These are phyloP conservation scores for Phallusia fumigata DNA, from an alignment of 23 tunicate genomes.

Conservation along the genomic window DNA sequence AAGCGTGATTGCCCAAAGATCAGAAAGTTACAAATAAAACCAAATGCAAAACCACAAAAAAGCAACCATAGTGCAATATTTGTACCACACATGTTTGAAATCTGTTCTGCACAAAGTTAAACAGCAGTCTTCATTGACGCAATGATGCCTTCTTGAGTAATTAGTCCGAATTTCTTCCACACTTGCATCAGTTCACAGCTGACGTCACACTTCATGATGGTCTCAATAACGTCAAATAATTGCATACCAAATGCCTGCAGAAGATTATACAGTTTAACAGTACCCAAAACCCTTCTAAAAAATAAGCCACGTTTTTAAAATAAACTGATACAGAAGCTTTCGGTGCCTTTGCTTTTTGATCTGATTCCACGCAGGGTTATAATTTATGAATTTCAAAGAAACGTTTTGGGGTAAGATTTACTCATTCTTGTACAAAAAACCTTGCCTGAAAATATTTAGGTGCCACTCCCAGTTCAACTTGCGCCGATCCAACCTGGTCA, in stretches of 20 bases:
- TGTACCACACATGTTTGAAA: neutral
- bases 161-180: neutral
- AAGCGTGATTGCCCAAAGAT: too few relatives aligned
- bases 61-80: too few relatives aligned
- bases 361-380: too few relatives aligned
- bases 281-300: too few relatives aligned
- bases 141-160: neutral
- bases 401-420: too few relatives aligned
- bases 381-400: too few relatives aligned
- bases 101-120: neutral
- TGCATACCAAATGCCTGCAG: neutral
- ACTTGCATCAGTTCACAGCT: conserved; percentile 4
- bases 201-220: neutral
- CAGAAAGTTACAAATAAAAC: too few relatives aligned
- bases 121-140: neutral
- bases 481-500: neutral
- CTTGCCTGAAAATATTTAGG: neutral
- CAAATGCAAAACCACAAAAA: too few relatives aligned
- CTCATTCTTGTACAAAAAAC: neutral
- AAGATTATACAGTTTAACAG: too few relatives aligned
- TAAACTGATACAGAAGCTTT: too few relatives aligned
- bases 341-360: too few relatives aligned
- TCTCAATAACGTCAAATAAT: neutral
- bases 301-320: too few relatives aligned
- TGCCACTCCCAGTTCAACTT: neutral